phyloP scores from a whole-genome alignment of 35 echinoderm and acorn worm genomes.

The Apostichopus japonicus region DNA sequence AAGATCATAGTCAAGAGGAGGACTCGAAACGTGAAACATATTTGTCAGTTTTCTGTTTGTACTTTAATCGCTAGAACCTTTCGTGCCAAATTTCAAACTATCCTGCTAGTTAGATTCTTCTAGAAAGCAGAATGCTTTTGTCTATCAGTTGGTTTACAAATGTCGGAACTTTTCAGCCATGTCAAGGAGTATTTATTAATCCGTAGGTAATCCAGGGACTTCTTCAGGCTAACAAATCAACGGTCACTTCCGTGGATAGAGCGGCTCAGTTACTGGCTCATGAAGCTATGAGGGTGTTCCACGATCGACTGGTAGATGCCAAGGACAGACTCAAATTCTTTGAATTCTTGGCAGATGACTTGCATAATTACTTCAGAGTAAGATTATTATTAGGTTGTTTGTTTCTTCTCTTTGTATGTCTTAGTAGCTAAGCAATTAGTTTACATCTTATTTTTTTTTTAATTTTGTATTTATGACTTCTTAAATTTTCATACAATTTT shows the following conservation, averaged over 20 bases:
- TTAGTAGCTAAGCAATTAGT: too few relatives aligned
- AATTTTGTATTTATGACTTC: too few relatives aligned
- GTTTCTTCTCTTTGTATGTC: background rate
- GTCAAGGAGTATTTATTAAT: background rate
- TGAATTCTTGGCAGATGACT: conserved; percentile 91
- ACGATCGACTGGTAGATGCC: conserved; percentile 89
- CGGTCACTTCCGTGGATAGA: conserved; percentile 76
- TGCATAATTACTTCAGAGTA: conserved; percentile 98
- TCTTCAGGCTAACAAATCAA: conserved; percentile 79
- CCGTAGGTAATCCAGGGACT: conserved; percentile 64
- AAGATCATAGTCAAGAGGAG: too few relatives aligned
- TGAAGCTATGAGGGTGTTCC: conserved; percentile 95
- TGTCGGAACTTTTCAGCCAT: background rate
- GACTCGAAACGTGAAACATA: too few relatives aligned
- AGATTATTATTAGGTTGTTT: conserved; percentile 10
- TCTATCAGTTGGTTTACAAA: too few relatives aligned
- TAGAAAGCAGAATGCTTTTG: too few relatives aligned
- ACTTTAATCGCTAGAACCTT: too few relatives aligned
- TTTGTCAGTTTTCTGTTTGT: too few relatives aligned
- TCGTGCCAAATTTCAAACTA: too few relatives aligned
- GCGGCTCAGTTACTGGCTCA: conserved; percentile 92
- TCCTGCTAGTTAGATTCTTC: too few relatives aligned
- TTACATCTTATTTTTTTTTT: too few relatives aligned
- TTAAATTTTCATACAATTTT: too few relatives aligned
- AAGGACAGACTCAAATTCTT: conserved; percentile 86